Base-by-base conservation (phyloP, 2,797 vertebrate species). In the Oreochromis grahami region DNA sequence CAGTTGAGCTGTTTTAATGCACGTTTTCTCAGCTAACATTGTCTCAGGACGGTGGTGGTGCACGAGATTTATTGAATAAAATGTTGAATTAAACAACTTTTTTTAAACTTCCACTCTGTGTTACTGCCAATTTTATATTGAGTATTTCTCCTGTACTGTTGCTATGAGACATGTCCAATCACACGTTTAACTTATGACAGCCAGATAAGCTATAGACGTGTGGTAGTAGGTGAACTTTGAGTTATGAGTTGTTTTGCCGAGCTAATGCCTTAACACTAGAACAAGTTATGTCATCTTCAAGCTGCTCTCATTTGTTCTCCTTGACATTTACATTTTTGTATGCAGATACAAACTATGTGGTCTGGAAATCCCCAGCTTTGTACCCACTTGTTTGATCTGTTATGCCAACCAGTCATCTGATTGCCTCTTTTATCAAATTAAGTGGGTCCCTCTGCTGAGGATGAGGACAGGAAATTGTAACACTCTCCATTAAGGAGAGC, bases 401-500 rank as follows among this genome's bases (percentile, higher is more conserved):
- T 85, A 51, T 87, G 76, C 79, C 81, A 87, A 78, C 83, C 83
- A 21, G 29, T 65, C 29, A 43, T 77, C 78, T 72, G n/a, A 81
- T 81, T 83, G 50, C 85, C 77, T 86, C 83, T 82, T 91, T 88
- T 78, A 82, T 92, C 85, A 83, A 72, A 84, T 79, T 15, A 84
- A 86, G 55, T n/a, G 68, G 87, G 77, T 89, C 83, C 77, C 87
- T 84, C 50, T 79, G 89, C 87, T 43, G 36, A 50, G 24, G 82
- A 80, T 5, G 60, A 90, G 84, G 87, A 88, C 77, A 84, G 84
- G 83, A 90, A 87, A 88, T 82, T 88, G 84, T 89, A 82, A 90
- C 90, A 72, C 78, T 76, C 82, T 85, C 87, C 78, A 85, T 92
- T 86, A 90, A 91, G 82, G 88, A 89, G 91, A 94, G 84, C 55